Conservation (phyloP, 2,888 invertebrate species). For the Boloria euphrosyne region DNA sequence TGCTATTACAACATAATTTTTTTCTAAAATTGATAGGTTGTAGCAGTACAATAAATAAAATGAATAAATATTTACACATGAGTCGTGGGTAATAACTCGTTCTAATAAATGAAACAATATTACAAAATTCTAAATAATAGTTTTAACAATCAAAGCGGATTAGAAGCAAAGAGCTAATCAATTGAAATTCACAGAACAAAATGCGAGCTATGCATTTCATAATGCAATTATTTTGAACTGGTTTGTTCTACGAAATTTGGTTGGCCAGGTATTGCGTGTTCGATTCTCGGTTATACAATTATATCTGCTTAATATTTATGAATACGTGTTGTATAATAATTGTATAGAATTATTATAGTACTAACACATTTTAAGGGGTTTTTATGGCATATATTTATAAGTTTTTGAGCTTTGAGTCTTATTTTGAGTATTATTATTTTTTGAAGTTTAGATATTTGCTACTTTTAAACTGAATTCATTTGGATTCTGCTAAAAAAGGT, state of each 20-base stretch:
- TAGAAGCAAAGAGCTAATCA: constrained; percentile 30
- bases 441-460: too few species aligned
- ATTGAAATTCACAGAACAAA: constrained; percentile 38
- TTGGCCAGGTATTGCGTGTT: constrained; percentile 39
- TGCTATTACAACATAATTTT: too few species aligned
- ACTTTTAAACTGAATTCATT: neutral
- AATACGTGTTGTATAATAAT: too few species aligned
- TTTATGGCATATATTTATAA: too few species aligned
- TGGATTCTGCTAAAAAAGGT: neutral
- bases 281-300: constrained; percentile 24
- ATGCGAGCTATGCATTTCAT: constrained; percentile 42
- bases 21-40: too few species aligned
- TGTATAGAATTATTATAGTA: too few species aligned
- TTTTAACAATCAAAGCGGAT: constrained; percentile 23
- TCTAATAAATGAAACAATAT: neutral
- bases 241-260: constrained; percentile 37
- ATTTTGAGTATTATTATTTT: too few species aligned
- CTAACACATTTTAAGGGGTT: too few species aligned
- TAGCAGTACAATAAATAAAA: too few species aligned
- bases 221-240: constrained; percentile 42
- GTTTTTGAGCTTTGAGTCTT: too few species aligned
- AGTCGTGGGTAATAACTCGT: neutral
- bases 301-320: too few species aligned
- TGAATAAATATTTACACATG: too few species aligned
- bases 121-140: constrained; percentile 9